phyloP scores from a whole-genome alignment of 2,888 invertebrate species.

The Candidula unifasciata region DNA sequence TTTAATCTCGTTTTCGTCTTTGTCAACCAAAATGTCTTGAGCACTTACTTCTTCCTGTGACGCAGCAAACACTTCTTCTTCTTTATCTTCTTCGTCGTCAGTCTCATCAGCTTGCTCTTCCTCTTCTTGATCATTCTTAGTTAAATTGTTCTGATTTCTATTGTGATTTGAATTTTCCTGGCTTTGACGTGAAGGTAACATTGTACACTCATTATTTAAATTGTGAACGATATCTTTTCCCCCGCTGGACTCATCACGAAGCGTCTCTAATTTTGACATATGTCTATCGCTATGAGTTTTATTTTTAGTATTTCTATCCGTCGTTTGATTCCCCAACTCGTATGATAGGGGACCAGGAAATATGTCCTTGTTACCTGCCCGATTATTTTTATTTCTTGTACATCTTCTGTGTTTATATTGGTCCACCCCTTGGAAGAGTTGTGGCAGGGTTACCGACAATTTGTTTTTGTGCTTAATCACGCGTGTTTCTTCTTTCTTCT shows the following conservation, averaged over 20 bases:
- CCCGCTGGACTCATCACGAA: not conserved
- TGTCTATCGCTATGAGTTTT: not conserved
- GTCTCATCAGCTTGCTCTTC: not conserved
- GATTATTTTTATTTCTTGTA: not conserved
- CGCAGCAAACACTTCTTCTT: too few relatives aligned
- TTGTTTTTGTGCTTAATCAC: not conserved
- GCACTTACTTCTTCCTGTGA: not conserved
- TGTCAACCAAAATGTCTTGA: not conserved
- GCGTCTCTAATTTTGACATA: too few relatives aligned
- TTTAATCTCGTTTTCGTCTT: not conserved
- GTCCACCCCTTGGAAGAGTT: not conserved
- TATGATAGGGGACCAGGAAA: not conserved
- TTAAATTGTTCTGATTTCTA: conserved; percentile 3
- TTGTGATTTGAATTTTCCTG: not conserved
- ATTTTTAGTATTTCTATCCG: not conserved
- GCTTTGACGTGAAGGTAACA: too few relatives aligned
- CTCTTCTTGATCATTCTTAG: not conserved
- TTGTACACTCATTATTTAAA: too few relatives aligned
- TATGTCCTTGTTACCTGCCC: too few relatives aligned
- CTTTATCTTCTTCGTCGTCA: not conserved
- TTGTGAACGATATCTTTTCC: not conserved
- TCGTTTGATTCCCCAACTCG: not conserved
- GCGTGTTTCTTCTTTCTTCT: not conserved
- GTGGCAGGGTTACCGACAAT: not conserved
- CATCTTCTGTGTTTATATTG: not conserved